A percentile compares a stretch with the other conserved stretches of the same genome.
Evolutionary conservation across 1,140 invertebrate genomes (phyloP).

Genomic region (Drosophila suzukii): DNA sequence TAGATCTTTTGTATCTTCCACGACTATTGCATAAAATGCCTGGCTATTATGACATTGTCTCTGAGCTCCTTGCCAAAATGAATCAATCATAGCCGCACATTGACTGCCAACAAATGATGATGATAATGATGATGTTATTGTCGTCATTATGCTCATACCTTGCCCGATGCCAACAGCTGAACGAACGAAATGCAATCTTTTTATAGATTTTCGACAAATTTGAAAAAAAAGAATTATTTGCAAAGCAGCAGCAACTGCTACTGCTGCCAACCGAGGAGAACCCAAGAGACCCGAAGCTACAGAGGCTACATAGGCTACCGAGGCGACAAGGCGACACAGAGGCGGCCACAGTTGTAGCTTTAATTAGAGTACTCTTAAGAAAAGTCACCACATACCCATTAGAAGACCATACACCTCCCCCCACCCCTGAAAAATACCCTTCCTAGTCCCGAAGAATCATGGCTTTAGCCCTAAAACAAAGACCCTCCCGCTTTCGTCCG

Average conservation of each 20-base stretch:
- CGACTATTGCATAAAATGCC: constrained; percentile 46
- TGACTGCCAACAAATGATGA: constrained; percentile 60
- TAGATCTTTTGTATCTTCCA: constrained; percentile 2
- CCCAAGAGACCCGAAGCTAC: constrained; percentile 23
- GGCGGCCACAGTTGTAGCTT: constrained; percentile 61
- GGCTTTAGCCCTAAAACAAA: constrained; percentile 67
- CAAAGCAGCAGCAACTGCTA: constrained; percentile 71
- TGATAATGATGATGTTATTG: constrained; percentile 49
- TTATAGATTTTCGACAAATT: constrained; percentile 83
- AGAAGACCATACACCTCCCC: background rate
- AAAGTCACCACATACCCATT: constrained; percentile 26
- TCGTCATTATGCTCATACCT: constrained; percentile 78
- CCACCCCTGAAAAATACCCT: background rate
- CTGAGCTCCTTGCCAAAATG: constrained; percentile 56
- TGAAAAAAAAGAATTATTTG: constrained; percentile 67
- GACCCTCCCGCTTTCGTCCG: constrained; percentile 82
- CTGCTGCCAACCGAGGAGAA: constrained; percentile 61
- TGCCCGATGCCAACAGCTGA: constrained; percentile 72
- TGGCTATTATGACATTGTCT: constrained; percentile 53
- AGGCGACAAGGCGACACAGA: constrained; percentile 40
- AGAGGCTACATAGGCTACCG: constrained; percentile 7
- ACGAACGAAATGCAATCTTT: constrained; percentile 78
- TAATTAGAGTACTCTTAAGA: constrained; percentile 67
- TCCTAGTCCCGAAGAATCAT: constrained; percentile 36
- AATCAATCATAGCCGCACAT: constrained; percentile 70